phyloP scores from a whole-genome alignment of 2,797 vertebrate species.

The Threskiornis aethiopicus region DNA sequence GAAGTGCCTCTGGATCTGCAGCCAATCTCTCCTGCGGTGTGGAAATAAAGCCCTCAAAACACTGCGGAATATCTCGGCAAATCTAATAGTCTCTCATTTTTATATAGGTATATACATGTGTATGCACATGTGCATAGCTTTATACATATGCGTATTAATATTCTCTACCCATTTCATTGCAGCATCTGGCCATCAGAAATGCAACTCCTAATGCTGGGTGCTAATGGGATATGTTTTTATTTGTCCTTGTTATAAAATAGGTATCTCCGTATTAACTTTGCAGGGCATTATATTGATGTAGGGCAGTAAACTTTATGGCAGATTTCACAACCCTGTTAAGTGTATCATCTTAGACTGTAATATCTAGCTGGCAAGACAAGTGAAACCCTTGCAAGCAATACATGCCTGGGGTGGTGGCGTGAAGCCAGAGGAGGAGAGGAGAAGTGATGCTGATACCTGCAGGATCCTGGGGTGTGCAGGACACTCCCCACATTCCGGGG shows the following conservation, averaged over 20 bases:
- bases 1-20: background rate
- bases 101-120: background rate
- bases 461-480: too few species aligned
- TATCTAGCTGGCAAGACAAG: background rate
- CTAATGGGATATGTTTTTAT: constrained; percentile 67
- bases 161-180: constrained; percentile 41
- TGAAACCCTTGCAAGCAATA: background rate
- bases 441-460: background rate
- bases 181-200: constrained; percentile 39
- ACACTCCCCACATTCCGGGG: background rate
- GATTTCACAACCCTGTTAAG: constrained; percentile 68
- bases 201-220: background rate
- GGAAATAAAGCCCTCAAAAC: background rate
- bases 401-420: background rate
- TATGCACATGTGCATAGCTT: background rate
- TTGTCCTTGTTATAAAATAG: constrained; percentile 62
- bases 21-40: background rate
- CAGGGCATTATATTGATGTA: constrained; percentile 63
- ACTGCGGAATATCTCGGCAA: background rate
- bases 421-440: background rate
- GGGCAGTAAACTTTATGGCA: constrained; percentile 57
- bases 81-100: background rate
- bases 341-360: constrained; percentile 4
- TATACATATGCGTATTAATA: background rate
- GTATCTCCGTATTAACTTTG: constrained; percentile 51